These are phyloP conservation scores for Syngnathus rostellatus DNA, from an alignment of 2,797 vertebrate genomes.

Conservation along the genomic window DNA sequence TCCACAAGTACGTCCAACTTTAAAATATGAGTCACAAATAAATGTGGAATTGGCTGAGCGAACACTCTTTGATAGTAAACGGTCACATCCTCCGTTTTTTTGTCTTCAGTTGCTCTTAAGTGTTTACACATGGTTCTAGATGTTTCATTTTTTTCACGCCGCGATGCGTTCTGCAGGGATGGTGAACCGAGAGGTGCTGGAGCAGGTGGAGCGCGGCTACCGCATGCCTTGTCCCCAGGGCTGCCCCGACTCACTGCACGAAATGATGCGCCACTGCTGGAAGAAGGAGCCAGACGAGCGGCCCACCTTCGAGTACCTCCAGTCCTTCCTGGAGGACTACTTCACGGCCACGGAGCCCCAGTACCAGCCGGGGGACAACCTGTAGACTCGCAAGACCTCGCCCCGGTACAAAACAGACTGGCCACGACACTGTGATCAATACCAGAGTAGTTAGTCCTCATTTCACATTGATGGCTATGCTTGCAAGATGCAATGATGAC, in stretches of 20 bases:
- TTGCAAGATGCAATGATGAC: constrained; percentile 41
- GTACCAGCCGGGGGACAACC: constrained; percentile 97
- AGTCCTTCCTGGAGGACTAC: constrained; percentile 98
- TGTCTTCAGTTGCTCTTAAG: too few species aligned
- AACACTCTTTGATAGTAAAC: too few species aligned
- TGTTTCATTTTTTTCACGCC: too few species aligned
- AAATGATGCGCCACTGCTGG: constrained; percentile 95
- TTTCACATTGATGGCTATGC: constrained; percentile 28
- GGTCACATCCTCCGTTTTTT: too few species aligned
- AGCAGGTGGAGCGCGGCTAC: constrained; percentile 95
- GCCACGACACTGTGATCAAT: constrained; percentile 61
- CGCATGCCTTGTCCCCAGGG: constrained; percentile 94
- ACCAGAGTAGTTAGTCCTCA: constrained; percentile 21
- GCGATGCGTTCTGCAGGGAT: constrained; percentile 69
- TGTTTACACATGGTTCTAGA: too few species aligned
- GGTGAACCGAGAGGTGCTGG: constrained; percentile 94
- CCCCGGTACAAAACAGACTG: constrained; percentile 37
- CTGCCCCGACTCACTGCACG: constrained; percentile 92
- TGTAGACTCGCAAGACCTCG: constrained; percentile 60
- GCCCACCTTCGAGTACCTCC: constrained; percentile 96
- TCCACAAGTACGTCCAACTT: background rate
- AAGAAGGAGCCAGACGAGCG: constrained; percentile 95
- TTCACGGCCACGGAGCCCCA: constrained; percentile 98
- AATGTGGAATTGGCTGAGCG: too few species aligned
- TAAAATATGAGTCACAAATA: too few species aligned